A percentile compares a stretch with the other conserved stretches of the same genome.
phyloP scores from a whole-genome alignment of 1,140 invertebrate species.

The Physella acuta region DNA sequence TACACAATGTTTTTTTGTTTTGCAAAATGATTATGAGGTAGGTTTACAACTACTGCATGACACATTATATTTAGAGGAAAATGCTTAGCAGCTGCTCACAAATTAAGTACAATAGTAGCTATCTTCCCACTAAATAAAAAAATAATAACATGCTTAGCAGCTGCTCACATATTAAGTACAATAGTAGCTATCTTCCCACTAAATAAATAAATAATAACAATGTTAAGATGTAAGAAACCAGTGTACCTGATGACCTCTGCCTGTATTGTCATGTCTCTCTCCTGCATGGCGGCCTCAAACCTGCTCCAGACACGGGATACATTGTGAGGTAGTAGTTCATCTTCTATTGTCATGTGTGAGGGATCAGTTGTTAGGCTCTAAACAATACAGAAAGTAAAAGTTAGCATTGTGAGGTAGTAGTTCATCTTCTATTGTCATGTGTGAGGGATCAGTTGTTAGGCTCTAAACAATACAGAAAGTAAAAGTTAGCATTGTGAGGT shows the following conservation, averaged over 20 bases:
- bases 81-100: too few relatives aligned
- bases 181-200: too few relatives aligned
- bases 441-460: slow-evolving; percentile 39
- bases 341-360: slow-evolving; percentile 72
- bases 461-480: slow-evolving; percentile 27
- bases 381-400: neutral
- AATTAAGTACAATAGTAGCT: too few relatives aligned
- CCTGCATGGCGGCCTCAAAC: slow-evolving; percentile 80
- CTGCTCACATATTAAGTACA: too few relatives aligned
- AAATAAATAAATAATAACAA: neutral
- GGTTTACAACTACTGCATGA: too few relatives aligned
- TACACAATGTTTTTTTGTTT: too few relatives aligned
- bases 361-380: slow-evolving; percentile 41
- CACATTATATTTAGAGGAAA: too few relatives aligned
- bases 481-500: slow-evolving; percentile 80
- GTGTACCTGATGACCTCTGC: slow-evolving; percentile 83
- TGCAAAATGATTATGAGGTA: too few relatives aligned
- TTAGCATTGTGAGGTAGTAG: slow-evolving; percentile 82
- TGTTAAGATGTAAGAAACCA: neutral
- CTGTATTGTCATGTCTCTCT: slow-evolving; percentile 83
- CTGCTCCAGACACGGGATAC: slow-evolving; percentile 89
- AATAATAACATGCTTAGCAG: too few relatives aligned
- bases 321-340: slow-evolving; percentile 83
- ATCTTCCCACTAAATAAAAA: too few relatives aligned
- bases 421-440: slow-evolving; percentile 79